Percentiles rank a stretch among this genome's conserved stretches.
phyloP scores from a whole-genome alignment of 92 coral and sea anemone genomes.

The Diadumene lineata region DNA sequence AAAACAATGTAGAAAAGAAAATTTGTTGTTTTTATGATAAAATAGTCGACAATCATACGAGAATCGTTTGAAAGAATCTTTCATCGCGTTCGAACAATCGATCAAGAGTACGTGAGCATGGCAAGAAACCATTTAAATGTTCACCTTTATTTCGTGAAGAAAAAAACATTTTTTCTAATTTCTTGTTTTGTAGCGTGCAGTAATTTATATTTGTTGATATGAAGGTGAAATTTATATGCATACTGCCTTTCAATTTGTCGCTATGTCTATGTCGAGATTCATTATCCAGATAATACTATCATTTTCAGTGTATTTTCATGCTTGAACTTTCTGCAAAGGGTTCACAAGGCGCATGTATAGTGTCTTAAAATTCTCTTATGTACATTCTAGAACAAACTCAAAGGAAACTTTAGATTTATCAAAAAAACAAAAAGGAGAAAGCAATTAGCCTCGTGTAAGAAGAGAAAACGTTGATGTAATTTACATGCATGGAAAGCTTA shows the following conservation, averaged over 20 bases:
- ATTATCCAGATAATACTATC: neutral
- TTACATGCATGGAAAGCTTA: too few species aligned
- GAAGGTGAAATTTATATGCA: neutral
- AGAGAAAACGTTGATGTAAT: too few species aligned
- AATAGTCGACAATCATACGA: neutral
- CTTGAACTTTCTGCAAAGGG: neutral
- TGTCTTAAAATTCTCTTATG: neutral
- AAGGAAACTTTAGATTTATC: neutral
- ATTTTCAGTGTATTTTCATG: neutral
- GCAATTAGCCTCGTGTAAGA: too few species aligned
- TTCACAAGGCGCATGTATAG: neutral
- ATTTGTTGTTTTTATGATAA: neutral
- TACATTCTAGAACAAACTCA: neutral
- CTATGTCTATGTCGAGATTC: neutral
- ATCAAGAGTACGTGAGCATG: slow-evolving; percentile 13
- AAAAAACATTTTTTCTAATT: neutral
- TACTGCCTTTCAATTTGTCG: neutral
- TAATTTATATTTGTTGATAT: neutral
- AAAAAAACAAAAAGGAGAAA: too few species aligned
- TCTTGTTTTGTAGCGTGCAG: neutral
- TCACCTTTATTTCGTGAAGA: neutral
- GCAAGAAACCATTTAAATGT: slow-evolving; percentile 12
- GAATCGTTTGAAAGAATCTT: neutral
- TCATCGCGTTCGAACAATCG: neutral
- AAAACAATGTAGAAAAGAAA: neutral